Percentiles rank a stretch among this genome's conserved stretches.
Conservation (phyloP, 2,797 vertebrate genomes). For the Brachyrhaphis roseni region DNA sequence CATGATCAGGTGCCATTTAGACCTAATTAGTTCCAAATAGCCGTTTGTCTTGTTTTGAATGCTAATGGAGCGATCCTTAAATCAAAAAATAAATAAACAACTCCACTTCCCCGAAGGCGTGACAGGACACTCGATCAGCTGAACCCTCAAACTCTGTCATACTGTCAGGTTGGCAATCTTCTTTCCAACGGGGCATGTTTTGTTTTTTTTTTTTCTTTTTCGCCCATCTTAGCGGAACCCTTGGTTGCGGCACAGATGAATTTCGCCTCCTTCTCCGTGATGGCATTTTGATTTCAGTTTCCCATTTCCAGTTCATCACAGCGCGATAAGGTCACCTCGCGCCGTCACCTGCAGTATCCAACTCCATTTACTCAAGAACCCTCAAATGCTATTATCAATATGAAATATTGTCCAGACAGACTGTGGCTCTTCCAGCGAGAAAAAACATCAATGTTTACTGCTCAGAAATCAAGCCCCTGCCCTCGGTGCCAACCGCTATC, state of each 20-base stretch:
- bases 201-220: conserved; percentile 39
- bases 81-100: neutral
- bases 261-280: conserved; percentile 53
- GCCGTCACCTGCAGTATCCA: conserved; percentile 81
- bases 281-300: conserved; percentile 84
- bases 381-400: conserved; percentile 82
- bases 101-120: conserved; percentile 31
- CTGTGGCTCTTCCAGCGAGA: conserved; percentile 67
- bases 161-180: conserved; percentile 59
- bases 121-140: conserved; percentile 46
- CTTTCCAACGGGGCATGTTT: conserved; percentile 64
- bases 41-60: conserved; percentile 60
- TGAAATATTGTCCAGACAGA: conserved; percentile 81
- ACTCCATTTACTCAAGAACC: conserved; percentile 82
- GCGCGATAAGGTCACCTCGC: conserved; percentile 86
- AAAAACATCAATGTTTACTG: conserved; percentile 79
- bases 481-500: conserved; percentile 66
- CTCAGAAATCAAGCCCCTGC: conserved; percentile 70
- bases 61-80: conserved; percentile 39
- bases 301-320: conserved; percentile 86
- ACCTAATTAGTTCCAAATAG: conserved; percentile 71
- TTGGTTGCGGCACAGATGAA: conserved; percentile 65
- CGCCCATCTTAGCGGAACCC: conserved; percentile 21
- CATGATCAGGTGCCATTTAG: conserved; percentile 71
- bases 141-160: conserved; percentile 42